Evolutionary conservation across 1,140 invertebrate genomes (phyloP).

Genomic region (Apolygus lucorum): DNA sequence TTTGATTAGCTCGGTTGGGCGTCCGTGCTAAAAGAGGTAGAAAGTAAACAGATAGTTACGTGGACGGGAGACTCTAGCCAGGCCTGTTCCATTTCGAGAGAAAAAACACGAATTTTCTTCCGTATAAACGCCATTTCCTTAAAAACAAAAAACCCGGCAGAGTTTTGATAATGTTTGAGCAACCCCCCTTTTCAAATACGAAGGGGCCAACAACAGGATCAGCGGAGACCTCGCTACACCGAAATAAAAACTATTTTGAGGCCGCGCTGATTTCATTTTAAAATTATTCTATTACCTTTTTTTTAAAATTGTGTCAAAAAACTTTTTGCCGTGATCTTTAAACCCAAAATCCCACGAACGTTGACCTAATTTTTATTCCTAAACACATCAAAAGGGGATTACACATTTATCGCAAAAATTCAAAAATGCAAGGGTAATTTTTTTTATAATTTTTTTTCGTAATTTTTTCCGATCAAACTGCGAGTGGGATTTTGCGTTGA

Average conservation of each 20-base stretch:
- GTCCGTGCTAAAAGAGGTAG: slow-evolving; percentile 22
- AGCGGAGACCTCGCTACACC: slow-evolving; percentile 10
- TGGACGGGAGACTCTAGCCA: slow-evolving; percentile 24
- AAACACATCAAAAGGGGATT: neutral
- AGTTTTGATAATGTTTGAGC: slow-evolving; percentile 32
- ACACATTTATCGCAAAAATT: neutral
- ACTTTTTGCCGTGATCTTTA: neutral
- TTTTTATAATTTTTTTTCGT: neutral
- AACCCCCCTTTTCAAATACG: slow-evolving; percentile 21
- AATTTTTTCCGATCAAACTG: neutral
- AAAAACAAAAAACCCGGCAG: slow-evolving; percentile 17
- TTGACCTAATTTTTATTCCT: neutral
- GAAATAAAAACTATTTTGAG: slow-evolving; percentile 22
- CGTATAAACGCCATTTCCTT: neutral
- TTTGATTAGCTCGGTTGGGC: slow-evolving; percentile 10
- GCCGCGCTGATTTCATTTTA: neutral
- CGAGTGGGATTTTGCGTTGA: neutral
- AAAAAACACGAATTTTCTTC: slow-evolving; percentile 20
- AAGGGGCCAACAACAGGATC: neutral
- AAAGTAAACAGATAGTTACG: slow-evolving; percentile 21
- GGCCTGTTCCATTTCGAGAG: neutral
- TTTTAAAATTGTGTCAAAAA: neutral
- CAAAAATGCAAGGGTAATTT: neutral
- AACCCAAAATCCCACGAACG: neutral
- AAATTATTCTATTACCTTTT: slow-evolving; percentile 8